Evolutionary conservation across 2,113 vertebrate species (phyloP).

Genomic region (Coregonus clupeaformis): DNA sequence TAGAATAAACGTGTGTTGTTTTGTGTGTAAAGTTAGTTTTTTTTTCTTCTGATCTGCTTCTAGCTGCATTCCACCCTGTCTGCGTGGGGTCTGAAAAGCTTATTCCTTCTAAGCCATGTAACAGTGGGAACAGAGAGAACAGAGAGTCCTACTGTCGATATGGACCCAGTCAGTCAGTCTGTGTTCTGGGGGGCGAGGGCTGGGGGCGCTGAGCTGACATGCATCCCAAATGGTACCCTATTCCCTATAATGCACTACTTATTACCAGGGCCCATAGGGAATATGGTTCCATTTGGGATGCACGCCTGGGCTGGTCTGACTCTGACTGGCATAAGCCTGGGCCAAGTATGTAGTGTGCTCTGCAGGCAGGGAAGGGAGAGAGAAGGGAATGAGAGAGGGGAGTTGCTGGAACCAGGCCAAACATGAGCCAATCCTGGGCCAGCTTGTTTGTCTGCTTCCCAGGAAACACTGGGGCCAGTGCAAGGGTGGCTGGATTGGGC

Average conservation of each 20-base stretch:
- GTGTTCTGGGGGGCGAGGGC: too few relatives aligned
- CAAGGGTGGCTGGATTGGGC: too few relatives aligned
- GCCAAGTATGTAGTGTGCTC: conserved; percentile 49
- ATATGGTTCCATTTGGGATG: too few relatives aligned
- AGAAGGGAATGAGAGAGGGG: too few relatives aligned
- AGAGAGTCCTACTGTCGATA: conserved; percentile 8
- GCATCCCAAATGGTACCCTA: too few relatives aligned
- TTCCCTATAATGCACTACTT: too few relatives aligned
- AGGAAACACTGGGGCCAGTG: conserved; percentile 12
- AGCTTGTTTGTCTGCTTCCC: conserved; percentile 18
- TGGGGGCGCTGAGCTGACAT: too few relatives aligned
- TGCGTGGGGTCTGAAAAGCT: conserved; percentile 55
- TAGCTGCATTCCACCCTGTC: conserved; percentile 61
- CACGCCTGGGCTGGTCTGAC: conserved; percentile 33
- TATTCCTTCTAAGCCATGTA: background rate
- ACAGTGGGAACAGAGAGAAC: conserved; percentile 7
- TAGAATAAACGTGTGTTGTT: too few relatives aligned
- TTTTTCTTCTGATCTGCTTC: conserved; percentile 36
- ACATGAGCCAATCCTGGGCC: conserved; percentile 18
- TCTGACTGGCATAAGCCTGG: conserved; percentile 57
- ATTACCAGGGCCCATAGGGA: too few relatives aligned
- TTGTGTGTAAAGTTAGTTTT: too few relatives aligned
- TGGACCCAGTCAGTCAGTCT: conserved; percentile 60
- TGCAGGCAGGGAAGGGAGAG: too few relatives aligned
- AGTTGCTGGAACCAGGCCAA: conserved; percentile 23